Evolutionary conservation across 1,140 invertebrate genomes (phyloP).

Genomic region (Danaus melanippus): DNA sequence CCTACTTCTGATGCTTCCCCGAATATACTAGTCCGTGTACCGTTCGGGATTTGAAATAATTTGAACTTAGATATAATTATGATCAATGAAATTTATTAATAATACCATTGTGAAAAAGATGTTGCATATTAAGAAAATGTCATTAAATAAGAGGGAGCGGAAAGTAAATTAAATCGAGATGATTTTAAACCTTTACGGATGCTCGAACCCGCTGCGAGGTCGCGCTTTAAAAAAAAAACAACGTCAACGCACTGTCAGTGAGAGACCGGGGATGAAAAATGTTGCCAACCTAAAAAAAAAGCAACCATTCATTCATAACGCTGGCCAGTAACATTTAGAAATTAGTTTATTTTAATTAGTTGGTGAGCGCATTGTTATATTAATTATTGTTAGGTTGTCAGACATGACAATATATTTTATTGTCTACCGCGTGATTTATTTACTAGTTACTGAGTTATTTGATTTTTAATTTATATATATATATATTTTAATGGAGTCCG

Average conservation of each 20-base stretch:
- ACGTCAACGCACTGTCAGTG: constrained; percentile 61
- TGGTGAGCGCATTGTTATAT: constrained; percentile 61
- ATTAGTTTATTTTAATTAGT: constrained; percentile 71
- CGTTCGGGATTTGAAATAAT: background rate
- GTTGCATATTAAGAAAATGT: constrained; percentile 9
- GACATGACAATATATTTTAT: constrained; percentile 68
- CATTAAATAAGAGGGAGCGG: constrained; percentile 18
- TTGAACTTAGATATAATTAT: background rate
- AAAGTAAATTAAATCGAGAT: constrained; percentile 62
- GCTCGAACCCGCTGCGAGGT: constrained; percentile 58
- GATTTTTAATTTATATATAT: constrained; percentile 70
- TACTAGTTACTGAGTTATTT: constrained; percentile 72
- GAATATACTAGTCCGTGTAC: constrained; percentile 6
- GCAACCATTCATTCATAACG: constrained; percentile 57
- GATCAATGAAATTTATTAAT: background rate
- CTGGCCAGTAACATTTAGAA: constrained; percentile 55
- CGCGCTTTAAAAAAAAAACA: constrained; percentile 61
- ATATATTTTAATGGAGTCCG: constrained; percentile 66
- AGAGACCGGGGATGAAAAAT: constrained; percentile 61
- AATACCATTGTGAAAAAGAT: background rate
- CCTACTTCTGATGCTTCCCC: constrained; percentile 10
- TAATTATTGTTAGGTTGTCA: constrained; percentile 52
- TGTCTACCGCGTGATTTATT: constrained; percentile 64
- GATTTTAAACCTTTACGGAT: constrained; percentile 59
- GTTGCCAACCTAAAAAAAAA: constrained; percentile 47